A percentile compares a stretch with the other conserved stretches of the same genome.
Evolutionary conservation across 2,113 vertebrate species (phyloP).

Genomic region (Silurus meridionalis): DNA sequence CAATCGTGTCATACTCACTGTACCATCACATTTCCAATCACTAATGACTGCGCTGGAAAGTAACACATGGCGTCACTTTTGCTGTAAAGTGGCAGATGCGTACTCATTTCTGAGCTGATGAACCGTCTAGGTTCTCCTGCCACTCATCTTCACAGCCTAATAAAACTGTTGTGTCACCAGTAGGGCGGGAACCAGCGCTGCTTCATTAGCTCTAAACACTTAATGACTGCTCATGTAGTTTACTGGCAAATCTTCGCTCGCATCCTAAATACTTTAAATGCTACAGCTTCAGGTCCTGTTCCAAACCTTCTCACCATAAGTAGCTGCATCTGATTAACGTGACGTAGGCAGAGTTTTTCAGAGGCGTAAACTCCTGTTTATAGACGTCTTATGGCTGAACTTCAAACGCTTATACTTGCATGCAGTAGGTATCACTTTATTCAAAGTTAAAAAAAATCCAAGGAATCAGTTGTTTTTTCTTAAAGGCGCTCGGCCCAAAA

Average conservation of each 20-base stretch:
- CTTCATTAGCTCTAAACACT: conserved; percentile 58
- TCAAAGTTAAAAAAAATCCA: neutral
- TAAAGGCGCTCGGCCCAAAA: neutral
- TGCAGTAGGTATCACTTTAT: neutral
- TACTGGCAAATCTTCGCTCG: conserved; percentile 68
- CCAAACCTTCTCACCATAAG: conserved; percentile 38
- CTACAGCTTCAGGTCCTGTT: conserved; percentile 11
- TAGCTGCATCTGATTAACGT: conserved; percentile 54
- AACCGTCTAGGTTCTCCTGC: conserved; percentile 46
- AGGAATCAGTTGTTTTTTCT: neutral
- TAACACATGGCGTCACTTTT: neutral
- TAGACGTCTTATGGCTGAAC: conserved; percentile 41
- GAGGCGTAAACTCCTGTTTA: neutral
- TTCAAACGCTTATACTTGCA: neutral
- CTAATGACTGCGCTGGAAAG: neutral
- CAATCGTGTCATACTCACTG: conserved; percentile 25
- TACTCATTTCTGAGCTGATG: conserved; percentile 46
- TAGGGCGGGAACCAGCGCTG: conserved; percentile 39
- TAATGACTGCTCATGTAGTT: conserved; percentile 66
- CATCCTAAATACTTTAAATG: conserved; percentile 50
- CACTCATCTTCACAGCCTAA: conserved; percentile 64
- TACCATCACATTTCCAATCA: conserved; percentile 26
- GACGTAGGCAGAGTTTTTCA: conserved; percentile 59
- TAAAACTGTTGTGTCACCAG: conserved; percentile 56
- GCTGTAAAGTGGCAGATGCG: conserved; percentile 28